A percentile compares a stretch with the other conserved stretches of the same genome.
phyloP scores from a whole-genome alignment of 2,797 vertebrate species.

The Squalus acanthias region DNA sequence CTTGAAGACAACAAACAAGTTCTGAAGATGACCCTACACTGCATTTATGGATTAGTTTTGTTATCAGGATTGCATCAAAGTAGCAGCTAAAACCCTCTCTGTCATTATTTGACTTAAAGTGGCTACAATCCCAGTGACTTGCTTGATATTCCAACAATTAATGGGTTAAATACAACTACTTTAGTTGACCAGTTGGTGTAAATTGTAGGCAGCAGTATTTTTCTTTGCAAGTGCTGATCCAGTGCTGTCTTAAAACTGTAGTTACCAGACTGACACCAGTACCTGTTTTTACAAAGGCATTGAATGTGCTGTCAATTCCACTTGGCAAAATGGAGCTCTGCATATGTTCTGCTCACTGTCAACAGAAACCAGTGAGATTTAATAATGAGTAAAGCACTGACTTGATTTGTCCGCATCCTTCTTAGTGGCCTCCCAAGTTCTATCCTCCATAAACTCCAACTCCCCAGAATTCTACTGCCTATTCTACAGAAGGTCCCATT shows the following conservation, averaged over 20 bases:
- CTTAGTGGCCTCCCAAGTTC: background rate
- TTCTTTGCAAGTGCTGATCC: background rate
- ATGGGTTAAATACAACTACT: background rate
- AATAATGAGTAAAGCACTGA: background rate
- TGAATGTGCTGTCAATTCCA: background rate
- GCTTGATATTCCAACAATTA: background rate
- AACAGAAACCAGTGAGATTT: background rate
- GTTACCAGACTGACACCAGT: background rate
- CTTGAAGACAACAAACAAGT: background rate
- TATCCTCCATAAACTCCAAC: background rate
- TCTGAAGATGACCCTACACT: background rate
- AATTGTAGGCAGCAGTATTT: background rate
- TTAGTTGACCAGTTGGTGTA: background rate
- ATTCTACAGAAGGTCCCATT: background rate
- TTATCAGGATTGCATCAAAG: background rate
- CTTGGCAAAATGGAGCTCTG: background rate
- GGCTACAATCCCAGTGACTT: background rate
- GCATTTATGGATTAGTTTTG: background rate
- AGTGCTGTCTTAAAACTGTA: background rate
- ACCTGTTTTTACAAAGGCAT: background rate
- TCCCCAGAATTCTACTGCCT: background rate
- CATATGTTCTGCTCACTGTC: background rate
- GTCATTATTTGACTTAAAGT: background rate
- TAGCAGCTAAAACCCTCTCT: background rate
- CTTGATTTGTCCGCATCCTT: background rate